Percentiles rank a stretch among this genome's conserved stretches.
Conservation (phyloP, 2,888 invertebrate genomes). For the Sylvicola cinctus region DNA sequence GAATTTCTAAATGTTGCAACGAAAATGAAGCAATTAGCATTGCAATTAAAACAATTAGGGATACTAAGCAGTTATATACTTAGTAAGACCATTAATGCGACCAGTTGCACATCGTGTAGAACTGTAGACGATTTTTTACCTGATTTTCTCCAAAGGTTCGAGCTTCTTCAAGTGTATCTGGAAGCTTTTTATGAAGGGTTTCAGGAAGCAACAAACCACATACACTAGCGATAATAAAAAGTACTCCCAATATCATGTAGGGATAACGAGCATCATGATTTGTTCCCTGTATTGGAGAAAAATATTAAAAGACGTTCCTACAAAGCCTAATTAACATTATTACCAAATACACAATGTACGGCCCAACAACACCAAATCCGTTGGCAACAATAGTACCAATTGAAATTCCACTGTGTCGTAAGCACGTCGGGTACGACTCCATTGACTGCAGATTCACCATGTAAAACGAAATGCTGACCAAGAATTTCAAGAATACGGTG, state of each 20-base stretch:
- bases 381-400: conserved; percentile 34
- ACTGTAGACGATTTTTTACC: too few relatives aligned
- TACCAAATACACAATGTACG: conserved; percentile 38
- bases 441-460: conserved; percentile 36
- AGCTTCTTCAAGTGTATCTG: conserved; percentile 41
- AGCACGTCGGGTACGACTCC: conserved; percentile 44
- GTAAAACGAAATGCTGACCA: conserved; percentile 33
- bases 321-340: neutral
- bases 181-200: conserved; percentile 37
- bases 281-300: conserved; percentile 17
- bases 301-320: neutral
- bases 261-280: conserved; percentile 25
- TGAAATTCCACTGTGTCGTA: conserved; percentile 41
- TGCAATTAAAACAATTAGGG: too few relatives aligned
- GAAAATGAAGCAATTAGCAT: too few relatives aligned
- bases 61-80: too few relatives aligned
- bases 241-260: conserved; percentile 23
- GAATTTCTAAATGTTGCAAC: too few relatives aligned
- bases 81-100: too few relatives aligned
- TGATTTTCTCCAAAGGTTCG: conserved; percentile 30
- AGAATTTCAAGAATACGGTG: conserved; percentile 29
- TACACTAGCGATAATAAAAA: conserved; percentile 27
- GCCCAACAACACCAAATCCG: conserved; percentile 32
- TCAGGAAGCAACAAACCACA: conserved; percentile 35
- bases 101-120: too few relatives aligned